Evolutionary conservation across 2,113 vertebrate species (phyloP).

Genomic region (Rhinolophus sinicus): DNA sequence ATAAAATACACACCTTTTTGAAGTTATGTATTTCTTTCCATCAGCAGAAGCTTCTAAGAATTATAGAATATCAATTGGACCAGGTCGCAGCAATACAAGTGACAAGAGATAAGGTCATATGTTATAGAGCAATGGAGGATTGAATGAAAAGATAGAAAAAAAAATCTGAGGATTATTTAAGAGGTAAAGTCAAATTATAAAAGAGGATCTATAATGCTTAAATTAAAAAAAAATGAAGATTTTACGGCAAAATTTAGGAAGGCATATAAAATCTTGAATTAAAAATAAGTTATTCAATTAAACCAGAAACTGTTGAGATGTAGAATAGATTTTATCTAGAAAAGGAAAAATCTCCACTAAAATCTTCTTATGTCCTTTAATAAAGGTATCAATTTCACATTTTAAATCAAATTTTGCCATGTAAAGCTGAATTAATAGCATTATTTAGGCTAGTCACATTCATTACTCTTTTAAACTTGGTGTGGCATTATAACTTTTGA

Average conservation of each 20-base stretch:
- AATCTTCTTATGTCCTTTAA: background rate
- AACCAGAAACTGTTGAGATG: background rate
- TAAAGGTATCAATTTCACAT: background rate
- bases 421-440: background rate
- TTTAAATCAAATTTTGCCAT: background rate
- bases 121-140: background rate
- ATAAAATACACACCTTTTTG: background rate
- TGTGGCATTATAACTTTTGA: background rate
- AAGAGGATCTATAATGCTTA: background rate
- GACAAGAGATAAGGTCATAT: no score
- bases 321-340: background rate
- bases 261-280: background rate
- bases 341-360: background rate
- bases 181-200: background rate
- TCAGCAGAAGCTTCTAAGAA: no score
- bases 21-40: no score
- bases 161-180: background rate
- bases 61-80: no score
- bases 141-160: background rate
- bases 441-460: background rate
- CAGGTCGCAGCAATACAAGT: no score
- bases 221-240: background rate
- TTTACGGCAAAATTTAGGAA: background rate
- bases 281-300: slow-evolving; percentile 43
- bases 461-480: background rate